A percentile compares a stretch with the other conserved stretches of the same genome.
Conservation (phyloP, 2,797 vertebrate genomes). For the Gephyroberyx darwinii region DNA sequence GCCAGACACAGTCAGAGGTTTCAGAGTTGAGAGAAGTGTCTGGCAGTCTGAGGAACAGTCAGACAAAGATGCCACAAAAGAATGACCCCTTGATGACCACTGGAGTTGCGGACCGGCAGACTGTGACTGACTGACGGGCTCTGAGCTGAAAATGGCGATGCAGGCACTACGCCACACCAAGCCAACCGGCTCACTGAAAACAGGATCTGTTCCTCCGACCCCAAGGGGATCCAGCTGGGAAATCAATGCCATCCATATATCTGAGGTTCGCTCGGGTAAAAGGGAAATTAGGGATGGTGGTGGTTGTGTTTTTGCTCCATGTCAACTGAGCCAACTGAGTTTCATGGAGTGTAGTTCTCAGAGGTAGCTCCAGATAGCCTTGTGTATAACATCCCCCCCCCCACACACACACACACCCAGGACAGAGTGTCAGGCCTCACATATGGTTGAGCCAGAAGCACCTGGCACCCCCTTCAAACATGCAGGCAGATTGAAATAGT, state of each 20-base stretch:
- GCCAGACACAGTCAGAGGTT: conserved; percentile 41
- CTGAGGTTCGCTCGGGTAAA: conserved; percentile 58
- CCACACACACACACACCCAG: conserved; percentile 24
- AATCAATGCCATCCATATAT: conserved; percentile 61
- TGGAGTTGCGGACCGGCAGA: conserved; percentile 64
- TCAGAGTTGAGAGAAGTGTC: conserved; percentile 61
- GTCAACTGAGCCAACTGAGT: conserved; percentile 63
- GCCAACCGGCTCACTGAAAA: conserved; percentile 71
- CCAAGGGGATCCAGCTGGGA: conserved; percentile 51
- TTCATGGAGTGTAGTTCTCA: conserved; percentile 66
- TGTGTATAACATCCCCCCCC: conserved; percentile 48
- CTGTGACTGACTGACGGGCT: conserved; percentile 77
- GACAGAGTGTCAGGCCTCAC: conserved; percentile 61
- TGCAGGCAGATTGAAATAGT: conserved; percentile 65
- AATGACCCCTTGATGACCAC: conserved; percentile 68
- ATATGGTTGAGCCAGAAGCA: conserved; percentile 73
- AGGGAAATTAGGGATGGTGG: conserved; percentile 53
- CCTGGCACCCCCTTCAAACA: conserved; percentile 76
- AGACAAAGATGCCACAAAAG: conserved; percentile 60
- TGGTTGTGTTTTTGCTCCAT: conserved; percentile 48
- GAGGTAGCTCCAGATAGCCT: conserved; percentile 74
- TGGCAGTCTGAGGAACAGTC: conserved; percentile 57
- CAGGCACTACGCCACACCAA: conserved; percentile 68
- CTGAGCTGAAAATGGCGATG: conserved; percentile 62
- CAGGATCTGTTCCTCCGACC: conserved; percentile 64